Percentiles rank a stretch among this genome's conserved stretches.
phyloP scores from a whole-genome alignment of 1,140 invertebrate genomes.

The Scaptodrosophila lebanonensis region DNA sequence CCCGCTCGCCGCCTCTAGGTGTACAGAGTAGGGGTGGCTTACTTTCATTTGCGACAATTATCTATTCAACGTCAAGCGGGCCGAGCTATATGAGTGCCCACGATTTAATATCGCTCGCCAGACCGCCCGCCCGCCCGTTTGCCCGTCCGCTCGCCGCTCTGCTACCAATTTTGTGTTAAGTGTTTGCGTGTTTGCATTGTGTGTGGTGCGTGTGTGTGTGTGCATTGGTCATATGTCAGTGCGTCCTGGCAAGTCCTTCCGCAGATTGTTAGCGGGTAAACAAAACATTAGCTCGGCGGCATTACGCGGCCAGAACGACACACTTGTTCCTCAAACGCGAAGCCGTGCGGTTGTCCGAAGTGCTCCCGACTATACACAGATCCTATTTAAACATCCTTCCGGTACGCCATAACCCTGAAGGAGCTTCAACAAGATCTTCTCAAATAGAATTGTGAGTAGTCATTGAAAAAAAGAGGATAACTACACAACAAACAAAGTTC shows the following conservation, averaged over 20 bases:
- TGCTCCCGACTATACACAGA: constrained; percentile 19
- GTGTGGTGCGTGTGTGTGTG: constrained; percentile 22
- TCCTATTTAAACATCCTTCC: constrained; percentile 11
- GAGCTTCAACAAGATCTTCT: no score
- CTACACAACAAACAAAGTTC: no score
- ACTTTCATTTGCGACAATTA: constrained; percentile 73
- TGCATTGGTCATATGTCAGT: constrained; percentile 64
- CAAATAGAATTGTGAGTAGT: no score
- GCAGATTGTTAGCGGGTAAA: constrained; percentile 73
- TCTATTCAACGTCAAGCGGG: constrained; percentile 73
- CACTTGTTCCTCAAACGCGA: constrained; percentile 73
- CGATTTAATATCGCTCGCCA: constrained; percentile 46
- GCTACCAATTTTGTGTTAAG: constrained; percentile 71
- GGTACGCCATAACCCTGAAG: no score
- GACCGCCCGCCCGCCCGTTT: no score
- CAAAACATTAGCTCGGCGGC: constrained; percentile 71
- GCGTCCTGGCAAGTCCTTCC: constrained; percentile 67
- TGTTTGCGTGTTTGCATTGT: constrained; percentile 59
- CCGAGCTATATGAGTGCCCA: constrained; percentile 64
- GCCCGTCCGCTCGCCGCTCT: no score
- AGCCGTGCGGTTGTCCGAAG: constrained; percentile 68
- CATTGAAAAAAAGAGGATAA: neutral
- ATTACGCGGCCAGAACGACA: constrained; percentile 52
- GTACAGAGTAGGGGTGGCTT: constrained; percentile 35
- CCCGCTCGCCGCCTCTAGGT: constrained; percentile 1